These are phyloP conservation scores for Crotalus horridus DNA, from an alignment of 2,113 vertebrate genomes.

Conservation along the genomic window DNA sequence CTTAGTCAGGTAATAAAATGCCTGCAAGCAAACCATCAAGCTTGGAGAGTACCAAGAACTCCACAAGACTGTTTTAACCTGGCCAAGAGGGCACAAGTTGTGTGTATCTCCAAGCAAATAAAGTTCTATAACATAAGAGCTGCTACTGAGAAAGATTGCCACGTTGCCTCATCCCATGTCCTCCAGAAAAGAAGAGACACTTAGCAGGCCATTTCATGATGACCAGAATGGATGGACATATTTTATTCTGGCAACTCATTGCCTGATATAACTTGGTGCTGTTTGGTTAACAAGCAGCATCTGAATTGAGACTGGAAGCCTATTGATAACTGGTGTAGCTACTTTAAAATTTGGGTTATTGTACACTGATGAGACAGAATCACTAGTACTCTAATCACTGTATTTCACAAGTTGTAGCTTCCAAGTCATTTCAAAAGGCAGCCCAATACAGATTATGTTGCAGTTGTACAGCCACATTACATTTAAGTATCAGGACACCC, in stretches of 20 bases:
- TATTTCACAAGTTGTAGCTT: background rate
- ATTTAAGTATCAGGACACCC: background rate
- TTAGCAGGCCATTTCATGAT: background rate
- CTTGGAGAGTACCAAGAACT: no score
- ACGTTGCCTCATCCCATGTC: background rate
- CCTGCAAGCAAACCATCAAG: no score
- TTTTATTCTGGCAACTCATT: background rate
- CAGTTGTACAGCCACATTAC: background rate
- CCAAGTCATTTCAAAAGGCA: background rate
- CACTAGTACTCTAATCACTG: background rate
- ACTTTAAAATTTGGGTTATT: background rate
- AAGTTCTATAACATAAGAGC: background rate
- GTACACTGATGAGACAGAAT: background rate
- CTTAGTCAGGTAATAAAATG: no score
- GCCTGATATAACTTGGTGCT: background rate
- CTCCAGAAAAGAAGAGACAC: background rate
- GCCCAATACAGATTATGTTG: background rate
- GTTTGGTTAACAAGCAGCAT: background rate
- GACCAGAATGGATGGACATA: background rate
- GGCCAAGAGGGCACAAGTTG: background rate
- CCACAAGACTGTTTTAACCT: background rate
- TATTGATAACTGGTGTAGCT: background rate
- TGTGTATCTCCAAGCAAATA: background rate
- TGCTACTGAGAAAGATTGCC: background rate
- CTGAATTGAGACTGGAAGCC: background rate